Base-by-base conservation (phyloP, 2,113 vertebrate genomes). In the Pituophis catenifer region DNA sequence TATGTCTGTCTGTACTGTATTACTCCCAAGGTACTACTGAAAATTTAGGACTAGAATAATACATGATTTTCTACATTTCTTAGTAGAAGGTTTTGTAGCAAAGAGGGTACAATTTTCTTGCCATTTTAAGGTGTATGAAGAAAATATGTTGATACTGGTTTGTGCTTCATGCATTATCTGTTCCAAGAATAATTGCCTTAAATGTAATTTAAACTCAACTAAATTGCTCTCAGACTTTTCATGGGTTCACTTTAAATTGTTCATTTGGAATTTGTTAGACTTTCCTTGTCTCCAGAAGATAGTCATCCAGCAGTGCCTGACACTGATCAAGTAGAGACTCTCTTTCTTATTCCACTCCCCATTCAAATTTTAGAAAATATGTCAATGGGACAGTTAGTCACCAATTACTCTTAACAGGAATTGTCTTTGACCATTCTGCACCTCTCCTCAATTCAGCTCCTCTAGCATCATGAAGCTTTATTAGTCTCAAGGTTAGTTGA, bases 281-380 rank as follows among this genome's bases (percentile, higher is more conserved):
- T 86, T 11, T 38, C 23, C 24, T 86, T 85, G 88, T 24, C 59
- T 86, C 70, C 55, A 93, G 88, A 93, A 93, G 70, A 93, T 13
- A 48, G 52, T 53, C 62, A 65, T 88, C 17, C n/a, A 88, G 17
- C 19, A 70, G 59, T 23, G 59, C 50, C 91, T 89, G n/a, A 19
- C 52, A 88, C 33, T 26, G 19, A 88, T 65, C 57, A 88, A 88
- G 29, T 59, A 87, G 52, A 33, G 26, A 15, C 55, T 59, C 1
- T 86, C 44, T 57, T 2, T 52, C 53, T 29, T 57, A 33, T 62
- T 87, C 70, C 85, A 33, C 29, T 44, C 55, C 52, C 52, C 13
- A 48, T 21, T 52, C 50, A 88, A 8, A 44, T 54, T 88, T 92
- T 88, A 54, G 29, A 38, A 62, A n/a, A 44, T 54, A 57, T 19